phyloP scores from a whole-genome alignment of 2,888 invertebrate species.

The Amiota communis region DNA sequence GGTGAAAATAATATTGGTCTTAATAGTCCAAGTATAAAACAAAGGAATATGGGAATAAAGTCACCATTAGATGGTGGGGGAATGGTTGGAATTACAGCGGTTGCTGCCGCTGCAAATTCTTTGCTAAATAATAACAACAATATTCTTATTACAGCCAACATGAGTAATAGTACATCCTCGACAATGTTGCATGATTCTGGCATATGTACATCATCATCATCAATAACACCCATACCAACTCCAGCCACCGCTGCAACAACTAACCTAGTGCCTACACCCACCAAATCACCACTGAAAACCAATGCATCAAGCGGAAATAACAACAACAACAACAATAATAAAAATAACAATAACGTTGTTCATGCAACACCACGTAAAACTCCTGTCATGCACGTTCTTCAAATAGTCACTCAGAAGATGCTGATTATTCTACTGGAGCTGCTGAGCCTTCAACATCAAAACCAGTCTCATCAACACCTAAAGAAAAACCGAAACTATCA shows the following conservation, averaged over 20 bases:
- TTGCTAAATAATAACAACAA: slow-evolving; percentile 35
- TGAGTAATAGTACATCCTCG: slow-evolving; percentile 65
- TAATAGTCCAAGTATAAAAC: slow-evolving; percentile 66
- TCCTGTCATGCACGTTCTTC: slow-evolving; percentile 32
- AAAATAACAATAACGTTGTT: slow-evolving; percentile 28
- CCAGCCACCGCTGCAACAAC: neutral
- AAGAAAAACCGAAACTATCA: slow-evolving; percentile 76
- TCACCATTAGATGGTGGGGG: slow-evolving; percentile 38
- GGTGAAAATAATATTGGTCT: slow-evolving; percentile 72
- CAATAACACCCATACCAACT: neutral
- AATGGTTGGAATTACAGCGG: slow-evolving; percentile 15
- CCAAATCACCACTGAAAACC: slow-evolving; percentile 41
- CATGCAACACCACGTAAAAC: slow-evolving; percentile 4
- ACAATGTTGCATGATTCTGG: slow-evolving; percentile 71
- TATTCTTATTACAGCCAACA: slow-evolving; percentile 54
- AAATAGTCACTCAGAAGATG: slow-evolving; percentile 17
- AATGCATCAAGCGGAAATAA: slow-evolving; percentile 26
- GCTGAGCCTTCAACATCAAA: neutral
- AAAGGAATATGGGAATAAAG: slow-evolving; percentile 56
- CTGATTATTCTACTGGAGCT: slow-evolving; percentile 8
- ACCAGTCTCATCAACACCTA: slow-evolving; percentile 52
- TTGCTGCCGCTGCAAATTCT: slow-evolving; percentile 4
- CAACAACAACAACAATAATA: slow-evolving; percentile 37
- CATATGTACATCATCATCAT: slow-evolving; percentile 70
- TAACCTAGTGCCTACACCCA: neutral